Evolutionary conservation across 1,140 invertebrate species (phyloP).

Genomic region (Scaptomyza graminum): DNA sequence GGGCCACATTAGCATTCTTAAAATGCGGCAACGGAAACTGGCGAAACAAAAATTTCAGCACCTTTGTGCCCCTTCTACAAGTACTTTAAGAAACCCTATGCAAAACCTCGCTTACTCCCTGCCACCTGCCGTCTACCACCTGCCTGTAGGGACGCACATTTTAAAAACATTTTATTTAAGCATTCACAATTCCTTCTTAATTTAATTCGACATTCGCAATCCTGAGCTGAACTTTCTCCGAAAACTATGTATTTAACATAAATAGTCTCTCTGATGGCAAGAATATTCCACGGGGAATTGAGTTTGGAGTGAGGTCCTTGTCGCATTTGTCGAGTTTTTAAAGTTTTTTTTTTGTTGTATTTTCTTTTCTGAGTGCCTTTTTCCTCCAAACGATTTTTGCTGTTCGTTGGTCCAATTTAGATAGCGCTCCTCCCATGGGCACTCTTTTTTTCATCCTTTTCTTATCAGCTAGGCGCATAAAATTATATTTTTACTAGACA

Average conservation of each 20-base stretch:
- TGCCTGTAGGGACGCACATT: conserved; percentile 27
- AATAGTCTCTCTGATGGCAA: conserved; percentile 61
- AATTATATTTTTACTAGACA: conserved; percentile 36
- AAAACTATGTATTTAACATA: conserved; percentile 79
- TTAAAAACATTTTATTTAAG: conserved; percentile 67
- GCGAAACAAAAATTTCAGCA: conserved; percentile 69
- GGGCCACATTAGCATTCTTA: conserved; percentile 73
- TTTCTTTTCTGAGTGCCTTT: background rate
- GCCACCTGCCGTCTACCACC: background rate
- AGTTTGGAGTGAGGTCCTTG: conserved; percentile 33
- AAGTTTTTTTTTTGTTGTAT: conserved; percentile 4
- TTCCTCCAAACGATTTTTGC: conserved; percentile 29
- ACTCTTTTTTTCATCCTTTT: conserved; percentile 16
- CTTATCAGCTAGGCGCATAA: conserved; percentile 37
- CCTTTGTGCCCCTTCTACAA: conserved; percentile 53
- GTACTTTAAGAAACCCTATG: background rate
- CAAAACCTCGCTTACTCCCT: background rate
- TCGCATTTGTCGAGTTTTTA: conserved; percentile 29
- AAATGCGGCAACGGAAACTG: conserved; percentile 62
- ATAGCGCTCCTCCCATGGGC: conserved; percentile 41
- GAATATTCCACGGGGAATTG: conserved; percentile 56
- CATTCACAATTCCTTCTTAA: conserved; percentile 77
- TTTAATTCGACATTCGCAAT: conserved; percentile 62
- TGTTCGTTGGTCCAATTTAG: conserved; percentile 42
- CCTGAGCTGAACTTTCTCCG: conserved; percentile 28